Conservation (phyloP, 2,888 invertebrate genomes). For the Acholoe squamosa region DNA sequence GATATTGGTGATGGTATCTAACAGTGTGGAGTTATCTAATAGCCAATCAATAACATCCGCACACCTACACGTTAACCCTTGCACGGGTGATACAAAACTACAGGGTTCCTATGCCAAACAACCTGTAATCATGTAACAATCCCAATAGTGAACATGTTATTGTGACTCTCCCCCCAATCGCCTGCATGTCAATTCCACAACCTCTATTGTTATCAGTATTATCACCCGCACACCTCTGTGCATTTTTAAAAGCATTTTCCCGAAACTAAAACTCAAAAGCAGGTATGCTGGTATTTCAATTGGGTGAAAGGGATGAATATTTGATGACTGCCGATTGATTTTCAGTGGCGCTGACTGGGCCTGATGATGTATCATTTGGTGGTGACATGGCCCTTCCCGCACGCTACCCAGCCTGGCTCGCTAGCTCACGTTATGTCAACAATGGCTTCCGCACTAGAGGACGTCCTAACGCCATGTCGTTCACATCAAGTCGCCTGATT, state of each 20-base stretch:
- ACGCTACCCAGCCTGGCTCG: conserved; percentile 12
- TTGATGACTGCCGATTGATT: conserved; percentile 52
- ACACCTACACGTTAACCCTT: neutral
- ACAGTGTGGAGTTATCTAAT: neutral
- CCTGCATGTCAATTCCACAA: neutral
- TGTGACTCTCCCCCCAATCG: neutral
- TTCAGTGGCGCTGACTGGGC: conserved; percentile 14
- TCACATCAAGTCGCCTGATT: neutral
- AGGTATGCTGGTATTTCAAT: conserved; percentile 56
- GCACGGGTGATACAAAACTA: neutral
- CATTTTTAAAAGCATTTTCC: neutral
- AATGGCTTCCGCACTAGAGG: conserved; percentile 50
- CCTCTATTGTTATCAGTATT: neutral
- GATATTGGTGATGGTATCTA: neutral
- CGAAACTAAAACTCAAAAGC: neutral
- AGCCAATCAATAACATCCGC: neutral
- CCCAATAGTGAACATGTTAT: conserved; percentile 10
- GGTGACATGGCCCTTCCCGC: neutral
- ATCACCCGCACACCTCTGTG: neutral
- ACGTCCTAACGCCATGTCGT: neutral
- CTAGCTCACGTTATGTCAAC: conserved; percentile 20
- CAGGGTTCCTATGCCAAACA: neutral
- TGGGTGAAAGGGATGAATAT: conserved; percentile 47
- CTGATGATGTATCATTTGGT: conserved; percentile 46
- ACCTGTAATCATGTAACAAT: neutral